A percentile compares a stretch with the other conserved stretches of the same genome.
Conservation (phyloP, 2,797 vertebrate species). For the Ibycter americanus region DNA sequence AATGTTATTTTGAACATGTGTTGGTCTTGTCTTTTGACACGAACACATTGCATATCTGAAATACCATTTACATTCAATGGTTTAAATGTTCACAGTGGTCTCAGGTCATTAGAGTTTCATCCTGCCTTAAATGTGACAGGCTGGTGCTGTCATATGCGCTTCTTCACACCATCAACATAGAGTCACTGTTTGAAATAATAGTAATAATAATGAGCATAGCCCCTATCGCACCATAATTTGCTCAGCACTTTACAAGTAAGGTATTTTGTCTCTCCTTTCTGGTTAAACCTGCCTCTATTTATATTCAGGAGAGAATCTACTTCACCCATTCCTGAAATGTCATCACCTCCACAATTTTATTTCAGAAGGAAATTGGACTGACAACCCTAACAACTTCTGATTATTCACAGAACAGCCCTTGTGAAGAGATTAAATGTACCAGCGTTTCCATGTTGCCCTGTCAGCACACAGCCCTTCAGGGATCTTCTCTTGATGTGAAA, state of each 20-base stretch:
- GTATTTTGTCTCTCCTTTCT: background rate
- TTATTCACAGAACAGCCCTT: conserved; percentile 31
- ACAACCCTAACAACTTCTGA: conserved; percentile 40
- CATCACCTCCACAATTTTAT: background rate
- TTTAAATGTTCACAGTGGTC: background rate
- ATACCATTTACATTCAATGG: background rate
- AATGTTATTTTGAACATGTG: background rate
- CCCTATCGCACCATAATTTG: background rate
- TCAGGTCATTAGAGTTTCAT: background rate
- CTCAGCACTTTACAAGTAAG: background rate
- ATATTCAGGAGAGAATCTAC: background rate
- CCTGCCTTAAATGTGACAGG: background rate
- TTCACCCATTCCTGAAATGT: conserved; percentile 3
- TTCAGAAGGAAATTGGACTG: conserved; percentile 36
- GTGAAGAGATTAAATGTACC: conserved; percentile 25
- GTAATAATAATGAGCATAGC: background rate
- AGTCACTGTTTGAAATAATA: background rate
- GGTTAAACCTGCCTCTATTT: background rate
- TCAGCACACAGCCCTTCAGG: conserved; percentile 24
- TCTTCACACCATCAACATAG: background rate
- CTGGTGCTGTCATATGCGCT: background rate
- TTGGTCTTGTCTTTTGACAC: background rate
- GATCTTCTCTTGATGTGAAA: background rate
- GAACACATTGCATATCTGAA: background rate
- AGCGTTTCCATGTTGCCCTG: conserved; percentile 2